Percentiles rank a stretch among this genome's conserved stretches.
phyloP scores from a whole-genome alignment of 2,113 vertebrate genomes.

The Phainopepla nitens region DNA sequence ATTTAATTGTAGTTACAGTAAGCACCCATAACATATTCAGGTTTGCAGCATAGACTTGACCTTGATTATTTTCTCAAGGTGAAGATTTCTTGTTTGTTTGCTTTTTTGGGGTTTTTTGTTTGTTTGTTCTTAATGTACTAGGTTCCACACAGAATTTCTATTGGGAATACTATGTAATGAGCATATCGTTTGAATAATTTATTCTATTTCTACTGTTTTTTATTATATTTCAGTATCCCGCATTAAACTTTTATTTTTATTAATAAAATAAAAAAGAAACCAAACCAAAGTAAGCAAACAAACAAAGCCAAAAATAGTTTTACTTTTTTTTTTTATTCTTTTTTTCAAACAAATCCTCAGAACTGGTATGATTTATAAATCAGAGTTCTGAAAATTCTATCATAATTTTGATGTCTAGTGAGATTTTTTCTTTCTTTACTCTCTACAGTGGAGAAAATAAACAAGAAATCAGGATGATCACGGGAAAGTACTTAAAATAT shows the following conservation, averaged over 20 bases:
- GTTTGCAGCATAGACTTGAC: slow-evolving; percentile 16
- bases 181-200: not conserved
- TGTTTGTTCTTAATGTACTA: not conserved
- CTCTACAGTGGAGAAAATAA: not conserved
- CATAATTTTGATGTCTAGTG: not conserved
- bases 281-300: not conserved
- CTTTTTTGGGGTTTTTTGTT: not conserved
- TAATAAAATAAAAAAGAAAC: not conserved
- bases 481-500: not conserved
- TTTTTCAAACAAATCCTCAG: not conserved
- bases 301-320: not conserved
- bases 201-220: not conserved
- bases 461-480: not conserved
- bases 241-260: not conserved
- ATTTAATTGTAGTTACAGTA: slow-evolving; percentile 26
- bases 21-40: not conserved
- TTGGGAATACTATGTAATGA: not conserved
- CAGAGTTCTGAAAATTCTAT: not conserved
- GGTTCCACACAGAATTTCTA: not conserved
- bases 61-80: slow-evolving; percentile 23
- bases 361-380: not conserved
- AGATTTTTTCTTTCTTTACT: not conserved
- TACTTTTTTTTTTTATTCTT: too few relatives aligned
- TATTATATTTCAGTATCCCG: not conserved
- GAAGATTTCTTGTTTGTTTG: not conserved